Percentiles rank a stretch among this genome's conserved stretches.
These are phyloP conservation scores for Pterocles orientalis DNA, from an alignment of 2,113 vertebrate species.

Conservation along the genomic window DNA sequence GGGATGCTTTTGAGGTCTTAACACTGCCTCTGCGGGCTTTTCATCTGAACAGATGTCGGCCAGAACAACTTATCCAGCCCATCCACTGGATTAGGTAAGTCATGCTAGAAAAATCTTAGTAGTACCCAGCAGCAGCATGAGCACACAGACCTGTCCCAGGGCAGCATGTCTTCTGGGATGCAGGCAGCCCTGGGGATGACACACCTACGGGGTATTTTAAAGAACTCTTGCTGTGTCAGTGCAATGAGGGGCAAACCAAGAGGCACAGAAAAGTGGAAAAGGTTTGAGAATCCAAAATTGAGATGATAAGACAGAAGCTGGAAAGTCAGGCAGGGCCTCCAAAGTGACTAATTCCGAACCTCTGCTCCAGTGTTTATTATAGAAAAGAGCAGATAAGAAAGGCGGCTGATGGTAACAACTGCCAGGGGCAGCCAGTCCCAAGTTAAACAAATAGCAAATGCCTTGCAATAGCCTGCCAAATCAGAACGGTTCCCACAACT, in stretches of 20 bases:
- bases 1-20: background rate
- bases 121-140: background rate
- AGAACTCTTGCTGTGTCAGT: background rate
- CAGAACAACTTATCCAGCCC: background rate
- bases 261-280: background rate
- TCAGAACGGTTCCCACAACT: background rate
- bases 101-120: background rate
- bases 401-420: background rate
- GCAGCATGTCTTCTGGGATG: background rate
- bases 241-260: background rate
- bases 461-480: slow-evolving; percentile 15
- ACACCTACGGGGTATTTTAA: background rate
- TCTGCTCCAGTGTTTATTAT: slow-evolving; percentile 36
- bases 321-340: slow-evolving; percentile 1
- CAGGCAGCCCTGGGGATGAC: background rate
- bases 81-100: background rate
- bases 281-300: background rate
- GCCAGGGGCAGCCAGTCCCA: slow-evolving; percentile 37
- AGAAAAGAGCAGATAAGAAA: slow-evolving; percentile 59
- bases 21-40: background rate
- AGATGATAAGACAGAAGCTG: background rate
- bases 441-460: slow-evolving; percentile 49
- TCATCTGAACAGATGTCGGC: background rate
- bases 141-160: background rate
- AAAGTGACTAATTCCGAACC: slow-evolving; percentile 34